Conservation (phyloP, 1,140 invertebrate species). For the Tenebrio molitor region DNA sequence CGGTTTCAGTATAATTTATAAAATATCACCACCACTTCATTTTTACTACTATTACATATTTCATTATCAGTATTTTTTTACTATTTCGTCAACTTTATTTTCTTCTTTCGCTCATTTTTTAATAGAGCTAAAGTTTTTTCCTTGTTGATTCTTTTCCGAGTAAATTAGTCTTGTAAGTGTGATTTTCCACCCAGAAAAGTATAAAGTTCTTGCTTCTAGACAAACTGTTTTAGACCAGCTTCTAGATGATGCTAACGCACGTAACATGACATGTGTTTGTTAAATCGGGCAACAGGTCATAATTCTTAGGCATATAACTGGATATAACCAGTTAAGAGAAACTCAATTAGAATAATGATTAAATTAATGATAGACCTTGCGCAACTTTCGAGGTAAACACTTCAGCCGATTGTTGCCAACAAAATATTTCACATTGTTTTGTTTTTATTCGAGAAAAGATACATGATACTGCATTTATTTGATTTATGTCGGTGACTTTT, state of each 20-base stretch:
- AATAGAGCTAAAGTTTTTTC: too few species aligned
- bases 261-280: constrained; percentile 38
- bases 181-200: too few species aligned
- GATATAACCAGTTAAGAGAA: constrained; percentile 51
- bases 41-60: too few species aligned
- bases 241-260: constrained; percentile 12
- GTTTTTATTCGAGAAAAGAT: not conserved
- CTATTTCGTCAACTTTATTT: too few species aligned
- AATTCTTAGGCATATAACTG: constrained; percentile 39
- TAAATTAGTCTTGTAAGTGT: too few species aligned
- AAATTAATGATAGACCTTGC: not conserved
- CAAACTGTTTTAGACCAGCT: not conserved
- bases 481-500: too few species aligned
- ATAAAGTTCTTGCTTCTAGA: not conserved
- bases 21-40: too few species aligned
- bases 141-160: too few species aligned
- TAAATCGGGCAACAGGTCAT: constrained; percentile 47
- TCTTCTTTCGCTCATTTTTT: too few species aligned
- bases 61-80: too few species aligned
- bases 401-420: not conserved
- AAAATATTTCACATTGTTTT: not conserved
- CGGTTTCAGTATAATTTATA: too few species aligned
- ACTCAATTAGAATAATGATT: constrained; percentile 41
- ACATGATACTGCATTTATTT: not conserved
- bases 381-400: constrained; percentile 12